Conservation (phyloP, 2,797 vertebrate species). For the Gadopsis bispinosus region DNA sequence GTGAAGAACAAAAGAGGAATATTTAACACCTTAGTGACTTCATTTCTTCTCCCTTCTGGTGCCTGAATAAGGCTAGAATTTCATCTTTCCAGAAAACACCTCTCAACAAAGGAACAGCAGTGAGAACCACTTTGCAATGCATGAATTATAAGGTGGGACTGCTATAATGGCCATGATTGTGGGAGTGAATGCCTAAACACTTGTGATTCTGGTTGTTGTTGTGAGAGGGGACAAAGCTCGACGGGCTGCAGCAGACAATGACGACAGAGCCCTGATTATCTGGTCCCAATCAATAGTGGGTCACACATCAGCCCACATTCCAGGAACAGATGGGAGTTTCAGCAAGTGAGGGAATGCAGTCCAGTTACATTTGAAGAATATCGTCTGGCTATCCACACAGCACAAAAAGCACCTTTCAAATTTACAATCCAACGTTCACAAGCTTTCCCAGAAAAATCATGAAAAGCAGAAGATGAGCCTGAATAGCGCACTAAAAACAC, state of each 20-base stretch:
- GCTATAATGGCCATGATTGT: constrained; percentile 34
- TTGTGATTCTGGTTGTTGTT: constrained; percentile 56
- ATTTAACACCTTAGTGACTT: constrained; percentile 36
- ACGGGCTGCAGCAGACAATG: constrained; percentile 44
- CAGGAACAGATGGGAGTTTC: constrained; percentile 62
- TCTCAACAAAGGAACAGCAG: constrained; percentile 28
- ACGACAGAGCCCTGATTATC: constrained; percentile 67
- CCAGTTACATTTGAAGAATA: constrained; percentile 32
- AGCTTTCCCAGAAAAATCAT: not conserved
- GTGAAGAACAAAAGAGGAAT: constrained; percentile 36
- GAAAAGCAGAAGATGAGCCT: not conserved
- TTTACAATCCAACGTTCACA: not conserved
- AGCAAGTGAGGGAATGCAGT: constrained; percentile 32
- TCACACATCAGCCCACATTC: constrained; percentile 71
- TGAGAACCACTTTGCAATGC: constrained; percentile 13
- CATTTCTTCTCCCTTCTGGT: constrained; percentile 16
- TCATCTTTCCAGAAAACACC: constrained; percentile 22
- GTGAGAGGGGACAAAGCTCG: constrained; percentile 47
- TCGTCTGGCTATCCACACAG: not conserved
- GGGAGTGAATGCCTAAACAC: constrained; percentile 46
- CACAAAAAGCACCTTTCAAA: constrained; percentile 32
- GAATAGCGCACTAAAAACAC: not conserved
- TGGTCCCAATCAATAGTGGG: constrained; percentile 74
- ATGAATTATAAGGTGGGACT: constrained; percentile 39
- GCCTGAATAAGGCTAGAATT: constrained; percentile 1